Evolutionary conservation across 2,113 vertebrate species (phyloP), one percentile per base, ranked within the genome.

Genomic region (Osmerus eperlanus): DNA sequence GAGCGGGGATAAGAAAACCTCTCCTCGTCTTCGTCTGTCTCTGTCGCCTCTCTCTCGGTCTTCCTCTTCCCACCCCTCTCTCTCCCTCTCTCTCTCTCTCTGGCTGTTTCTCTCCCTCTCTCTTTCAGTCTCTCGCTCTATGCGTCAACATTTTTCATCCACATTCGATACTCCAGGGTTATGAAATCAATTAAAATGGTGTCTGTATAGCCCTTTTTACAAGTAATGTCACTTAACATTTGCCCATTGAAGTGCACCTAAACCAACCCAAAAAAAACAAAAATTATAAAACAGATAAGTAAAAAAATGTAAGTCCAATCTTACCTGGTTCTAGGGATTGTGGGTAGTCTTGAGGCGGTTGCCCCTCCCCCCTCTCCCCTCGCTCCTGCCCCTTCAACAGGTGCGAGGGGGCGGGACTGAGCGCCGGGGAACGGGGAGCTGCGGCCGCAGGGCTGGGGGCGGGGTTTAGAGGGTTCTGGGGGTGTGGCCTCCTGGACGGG

Each of bases 241-340:
- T 41, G 5, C 36, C 36, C 36, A 41, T 32, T 8, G 7, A 41
- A 41, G 0, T 41, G 5, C 36, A 41, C 36, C 36, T 7, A 41
- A 41, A 41, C 36, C 36, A 41, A 41, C 36, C 36, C 36, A 1
- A 23, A 23, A 23, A 23, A 41, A 41, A 41, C 1, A 9, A 41
- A 2, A 8, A 8, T 41, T 41, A 6, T 8, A 9, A 41, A 41
- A 41, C 36, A 41, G 36, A 41, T 41, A 41, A 6, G 7, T 41
- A 41, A 8, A 41, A 5, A 64, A 23, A 23, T 23, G 23, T 2
- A 53, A 21, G 47, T 62, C 3, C 3, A 71, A 13, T 78, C 86
- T 87, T 82, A 98, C 96, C 97, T 91, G 96, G 94, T 81, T 95
- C 96, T 67, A 95, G 75, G 11, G 93, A 90, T 80, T 93, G 92